Base-by-base conservation (phyloP, 2,888 invertebrate genomes). In the Pandemis corylana region DNA sequence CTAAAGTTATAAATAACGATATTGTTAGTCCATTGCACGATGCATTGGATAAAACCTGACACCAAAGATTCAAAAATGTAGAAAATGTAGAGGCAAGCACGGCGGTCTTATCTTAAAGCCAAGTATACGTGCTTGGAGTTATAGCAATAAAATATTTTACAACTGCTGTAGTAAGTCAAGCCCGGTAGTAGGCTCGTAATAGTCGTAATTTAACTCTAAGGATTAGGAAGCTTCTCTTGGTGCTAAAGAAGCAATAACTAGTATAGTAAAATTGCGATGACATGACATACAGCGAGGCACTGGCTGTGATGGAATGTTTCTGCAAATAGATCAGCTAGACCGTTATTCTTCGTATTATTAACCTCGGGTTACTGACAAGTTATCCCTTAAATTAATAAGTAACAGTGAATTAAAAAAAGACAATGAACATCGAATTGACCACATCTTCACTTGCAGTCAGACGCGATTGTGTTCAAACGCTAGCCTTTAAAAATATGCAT, bases 101-200 rank as follows among this genome's bases (percentile, higher is more conserved):
- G 68, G 69, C 64, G 62, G 66, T 13, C 62, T 71, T 44, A 67
- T 53, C 67, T 65, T 41, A 67, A 67, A 75, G 67, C 46, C 20
- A 20, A 65, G 64, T 68, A 62, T 66, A 75, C 71, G 75, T 71
- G 70, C 71, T 75, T 70, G 56, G 53, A 67, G 75, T 63, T 62
- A 66, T 71, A 67, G 75, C 67, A 75, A 75, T 75, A 75, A 71
- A 75, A 75, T 46, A 75, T 75, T 75, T 75, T 75, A 75, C 67
- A 67, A 68, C 68, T 51, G 41, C 66, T 20, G 75, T 56, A 56
- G 71, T 75, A 75, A 75, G 71, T 70, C 71, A 75, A 71, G 70
- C 53, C 67, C 70, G 65, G 73, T 65, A 71, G 75, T 59, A 42
- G 62, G 44, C 66, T 70, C 53, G 66, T 70, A 66, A 66, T 74